Base-by-base conservation (phyloP, 2,888 invertebrate species). In the Pristionchus mayeri region DNA sequence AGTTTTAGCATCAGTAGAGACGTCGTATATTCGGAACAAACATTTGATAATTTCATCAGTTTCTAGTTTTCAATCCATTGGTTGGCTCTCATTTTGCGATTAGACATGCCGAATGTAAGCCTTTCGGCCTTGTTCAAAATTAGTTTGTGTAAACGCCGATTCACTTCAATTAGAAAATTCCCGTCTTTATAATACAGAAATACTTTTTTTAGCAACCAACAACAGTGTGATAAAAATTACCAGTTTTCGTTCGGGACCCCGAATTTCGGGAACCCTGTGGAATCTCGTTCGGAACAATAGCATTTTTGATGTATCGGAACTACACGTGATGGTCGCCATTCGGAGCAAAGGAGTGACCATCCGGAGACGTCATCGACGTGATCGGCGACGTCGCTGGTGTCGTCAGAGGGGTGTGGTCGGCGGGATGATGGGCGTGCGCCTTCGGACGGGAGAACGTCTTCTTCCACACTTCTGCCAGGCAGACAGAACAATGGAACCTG, bases 401-500 rank as follows among this genome's bases (percentile, higher is more conserved):
- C 13, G 63, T 13, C 7, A n/a, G n/a, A 71, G 37, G 37, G n/a
- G 9, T 16, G 24, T 78, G 24, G 18, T 34, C 76, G 1, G 30
- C 6, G 0, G 24, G n/a, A 11, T 50, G 50, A 50, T 50, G 50
- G 30, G 48, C 30, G 30, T 78, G 76, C 21, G 76, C 76, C 30
- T 78, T 78, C 7, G 76, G 76, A 27, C 76, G 76, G 11, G 80
- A 57, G 85, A 88, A 89, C 1, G 89, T 88, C 76, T 91, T 91
- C 86, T 93, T 93, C 93, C 93, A 93, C n/a, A 93, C 89, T 87
- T 95, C 95, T n/a, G 95, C 93, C 27, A 95, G 92, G 81, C 95
- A 92, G 21, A 95, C 95, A 40, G 95, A 94, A 80, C 95, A 94
- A 90, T 95, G 95, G 90, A 95, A 89, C 67, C 89, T 89, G 85